Base-by-base conservation (phyloP, 2,113 vertebrate species). In the Lipophrys pholis region DNA sequence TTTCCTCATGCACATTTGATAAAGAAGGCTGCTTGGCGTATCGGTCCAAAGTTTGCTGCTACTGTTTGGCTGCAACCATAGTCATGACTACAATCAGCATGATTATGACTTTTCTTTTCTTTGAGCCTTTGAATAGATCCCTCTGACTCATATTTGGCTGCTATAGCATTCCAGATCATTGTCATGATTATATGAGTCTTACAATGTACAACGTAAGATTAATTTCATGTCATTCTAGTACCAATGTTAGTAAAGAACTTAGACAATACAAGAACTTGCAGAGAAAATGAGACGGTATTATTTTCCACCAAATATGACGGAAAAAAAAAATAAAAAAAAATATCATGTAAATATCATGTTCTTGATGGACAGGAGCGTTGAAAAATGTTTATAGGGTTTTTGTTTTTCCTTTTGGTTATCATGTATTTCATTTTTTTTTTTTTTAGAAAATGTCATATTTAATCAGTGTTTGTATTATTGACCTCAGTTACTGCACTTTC, bases 401-500 rank as follows among this genome's bases (percentile, higher is more conserved):
- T 30, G 7, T 62, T 46, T 81, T 77, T 51, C 21, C 21, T 30
- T 30, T 30, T 30, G 21, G 7, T 88, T 77, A 62, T 83, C 69
- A 73, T 80, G 66, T 78, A 59, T 87, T 93, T 89, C 73, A 86
- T 90, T 42, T 42, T 42, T 42, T 42, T 93, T 87, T 92, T 88
- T 88, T 79, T 42, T 91, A 84, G 80, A 88, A 90, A 92, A 86
- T 93, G 90, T 90, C 41, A 12, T 93, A 91, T 94, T 88, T 94
- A 94, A 91, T 93, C 94, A 93, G 94, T 95, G 94, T 95, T 95
- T 90, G 87, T 94, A 93, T 93, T 92, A 93, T 93, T 95, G 93
- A 95, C 94, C 95, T 97, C 94, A 90, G 93, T 95, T 94, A 94
- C 94, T 95, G 94, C 95, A 96, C 94, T 96, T 94, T 93, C 92